These are phyloP conservation scores for Apodemia mormo DNA, from an alignment of 2,888 invertebrate species.

Conservation along the genomic window DNA sequence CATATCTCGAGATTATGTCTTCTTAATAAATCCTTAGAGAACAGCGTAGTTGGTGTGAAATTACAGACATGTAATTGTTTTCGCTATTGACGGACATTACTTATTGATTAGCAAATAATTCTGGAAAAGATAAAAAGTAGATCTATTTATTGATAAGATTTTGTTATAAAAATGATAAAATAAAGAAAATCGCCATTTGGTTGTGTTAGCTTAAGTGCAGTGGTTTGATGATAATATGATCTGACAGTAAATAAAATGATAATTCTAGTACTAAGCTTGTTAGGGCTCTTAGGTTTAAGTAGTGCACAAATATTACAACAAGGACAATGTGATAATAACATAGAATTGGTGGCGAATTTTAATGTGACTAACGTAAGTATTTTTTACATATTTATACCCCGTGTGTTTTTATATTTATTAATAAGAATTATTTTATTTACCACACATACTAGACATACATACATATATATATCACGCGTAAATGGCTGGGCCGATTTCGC, in stretches of 20 bases:
- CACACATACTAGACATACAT: no score
- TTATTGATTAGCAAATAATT: conserved; percentile 33
- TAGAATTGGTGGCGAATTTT: conserved; percentile 46
- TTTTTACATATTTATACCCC: neutral
- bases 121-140: conserved; percentile 17
- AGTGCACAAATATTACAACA: conserved; percentile 54
- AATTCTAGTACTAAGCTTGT: conserved; percentile 50
- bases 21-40: no score
- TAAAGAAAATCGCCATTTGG: conserved; percentile 47
- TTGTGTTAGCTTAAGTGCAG: conserved; percentile 48
- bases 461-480: no score
- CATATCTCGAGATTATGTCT: no score
- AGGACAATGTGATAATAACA: conserved; percentile 55
- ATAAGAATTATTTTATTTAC: no score
- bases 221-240: conserved; percentile 52
- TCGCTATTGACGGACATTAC: conserved; percentile 12
- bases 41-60: no score
- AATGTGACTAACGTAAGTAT: conserved; percentile 48
- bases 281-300: conserved; percentile 51
- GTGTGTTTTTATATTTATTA: neutral
- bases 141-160: conserved; percentile 38
- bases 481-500: no score
- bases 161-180: conserved; percentile 44
- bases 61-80: conserved; percentile 9
- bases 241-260: conserved; percentile 52